Evolutionary conservation across 2,888 invertebrate species (phyloP), one percentile per base, ranked within the genome.

Genomic region (Crocallis elinguaria): DNA sequence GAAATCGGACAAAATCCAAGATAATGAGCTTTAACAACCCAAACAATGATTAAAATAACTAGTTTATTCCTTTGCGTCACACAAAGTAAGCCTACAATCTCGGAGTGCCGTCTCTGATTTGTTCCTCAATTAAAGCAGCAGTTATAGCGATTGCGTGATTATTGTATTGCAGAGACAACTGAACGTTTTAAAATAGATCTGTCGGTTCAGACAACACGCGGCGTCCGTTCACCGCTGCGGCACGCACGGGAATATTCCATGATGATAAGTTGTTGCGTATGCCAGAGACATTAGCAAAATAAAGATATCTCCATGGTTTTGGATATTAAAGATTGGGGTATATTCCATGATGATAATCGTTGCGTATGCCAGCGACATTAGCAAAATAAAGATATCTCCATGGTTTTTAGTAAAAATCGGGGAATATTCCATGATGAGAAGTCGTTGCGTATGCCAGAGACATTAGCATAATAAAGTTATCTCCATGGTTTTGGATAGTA

Each of bases 191-290:
- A 59, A 70, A 58, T 58, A 58, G 49, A 64, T 49, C 21, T 32
- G 54, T 54, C 56, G 58, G 59, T 57, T 62, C 43, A 33, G 27
- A 56, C 23, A 37, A 43, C 55, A 44, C 48, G 50, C 33, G 36
- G 43, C 35, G 39, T 37, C 13, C 23, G 46, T 13, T 16, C 36
- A 25, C 12, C n/a, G n/a, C n/a, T n/a, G n/a, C n/a, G n/a, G 13
- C 25, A 39, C 53, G 52, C 62, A 41, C 63, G 54, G 62, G 73
- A 50, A 79, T 76, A 67, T 79, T 69, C 58, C 67, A 66, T 54
- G 64, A 61, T 66, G 62, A 64, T 63, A 59, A 42, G 46, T 38
- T 16, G 17, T 11, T 16, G 29, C 12, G 14, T 27, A 21, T 32
- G 25, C 27, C 9, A 1, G 16, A 12, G 33, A 39, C 39, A 39